Conservation (phyloP, 2,888 invertebrate genomes). For the Strigamia maritima region DNA sequence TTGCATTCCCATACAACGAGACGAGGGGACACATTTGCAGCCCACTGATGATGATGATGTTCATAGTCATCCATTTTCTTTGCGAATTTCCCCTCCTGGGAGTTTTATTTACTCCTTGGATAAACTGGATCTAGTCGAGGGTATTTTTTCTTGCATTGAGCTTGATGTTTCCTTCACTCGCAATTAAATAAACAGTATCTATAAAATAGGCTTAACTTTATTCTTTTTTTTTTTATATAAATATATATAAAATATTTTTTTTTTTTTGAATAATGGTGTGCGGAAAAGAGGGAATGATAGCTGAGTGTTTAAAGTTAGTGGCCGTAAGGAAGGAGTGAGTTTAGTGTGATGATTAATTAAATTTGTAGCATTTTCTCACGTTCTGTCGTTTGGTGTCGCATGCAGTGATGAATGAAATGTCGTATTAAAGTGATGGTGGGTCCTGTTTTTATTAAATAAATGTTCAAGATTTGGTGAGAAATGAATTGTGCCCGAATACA, state of each 20-base stretch:
- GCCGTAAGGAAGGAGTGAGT: slow-evolving; percentile 1
- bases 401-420: slow-evolving; percentile 31
- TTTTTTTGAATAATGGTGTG: too few relatives aligned
- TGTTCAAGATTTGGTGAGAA: slow-evolving; percentile 4
- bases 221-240: too few relatives aligned
- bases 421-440: slow-evolving; percentile 16
- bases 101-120: neutral
- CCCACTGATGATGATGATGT: slow-evolving; percentile 21
- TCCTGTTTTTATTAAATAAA: slow-evolving; percentile 20
- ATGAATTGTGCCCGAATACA: slow-evolving; percentile 21
- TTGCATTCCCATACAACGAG: slow-evolving; percentile 17
- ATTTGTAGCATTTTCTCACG: slow-evolving; percentile 34
- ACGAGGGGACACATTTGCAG: slow-evolving; percentile 8
- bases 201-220: too few relatives aligned
- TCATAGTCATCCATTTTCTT: slow-evolving; percentile 12
- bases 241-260: too few relatives aligned
- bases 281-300: too few relatives aligned
- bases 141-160: neutral
- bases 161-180: neutral
- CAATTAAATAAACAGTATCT: neutral
- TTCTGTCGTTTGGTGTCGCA: slow-evolving; percentile 14
- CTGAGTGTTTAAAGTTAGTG: neutral
- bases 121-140: neutral
- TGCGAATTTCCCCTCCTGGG: neutral
- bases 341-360: slow-evolving; percentile 25